Evolutionary conservation across 2,888 invertebrate species (phyloP), one percentile per base, ranked within the genome.

Genomic region (Cryptocephalus moraei): DNA sequence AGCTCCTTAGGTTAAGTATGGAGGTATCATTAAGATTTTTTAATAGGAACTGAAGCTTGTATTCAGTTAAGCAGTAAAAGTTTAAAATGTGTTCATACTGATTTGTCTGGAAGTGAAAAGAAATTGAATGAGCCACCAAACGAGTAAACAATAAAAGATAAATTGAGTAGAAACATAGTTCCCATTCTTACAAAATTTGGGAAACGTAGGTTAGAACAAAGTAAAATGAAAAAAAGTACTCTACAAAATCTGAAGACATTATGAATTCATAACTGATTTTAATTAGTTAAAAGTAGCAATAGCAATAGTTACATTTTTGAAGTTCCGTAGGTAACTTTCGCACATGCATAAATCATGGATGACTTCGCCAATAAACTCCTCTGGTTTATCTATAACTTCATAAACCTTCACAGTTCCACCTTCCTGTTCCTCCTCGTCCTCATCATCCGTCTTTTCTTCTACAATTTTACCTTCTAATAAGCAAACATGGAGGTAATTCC

Each of bases 221-320:
- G 22, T 22, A 22, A 22, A 6, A 22, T 22, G 3, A 22, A 22
- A 22, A n/a, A 22, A 22, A 22, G 22, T 22, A 6, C 2, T 22
- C 2, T 6, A 22, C 3, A 22, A 22, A 22, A 22, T 22, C 3
- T 22, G 6, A 22, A 2, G 22, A 22, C 6, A 6, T 22, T 22
- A 22, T 22, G 6, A 22, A n/a, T n/a, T n/a, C n/a, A n/a, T n/a
- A n/a, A 22, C 22, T 22, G 6, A 22, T 22, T 22, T 22, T 22
- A 22, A 22, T 22, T 22, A 4, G 22, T 22, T 4, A 22, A 22
- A 22, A 2, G 6, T 22, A 22, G 22, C 22, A 6, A 22, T 22
- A 22, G 22, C 22, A 22, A 22, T 22, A 62, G 66, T 68, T 59
- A 73, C 72, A 47, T 67, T 71, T 64, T 68, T 70, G 59, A 71